A percentile compares a stretch with the other conserved stretches of the same genome.
Conservation (phyloP, 2,113 vertebrate species). For the Grammomys dolichurus region DNA sequence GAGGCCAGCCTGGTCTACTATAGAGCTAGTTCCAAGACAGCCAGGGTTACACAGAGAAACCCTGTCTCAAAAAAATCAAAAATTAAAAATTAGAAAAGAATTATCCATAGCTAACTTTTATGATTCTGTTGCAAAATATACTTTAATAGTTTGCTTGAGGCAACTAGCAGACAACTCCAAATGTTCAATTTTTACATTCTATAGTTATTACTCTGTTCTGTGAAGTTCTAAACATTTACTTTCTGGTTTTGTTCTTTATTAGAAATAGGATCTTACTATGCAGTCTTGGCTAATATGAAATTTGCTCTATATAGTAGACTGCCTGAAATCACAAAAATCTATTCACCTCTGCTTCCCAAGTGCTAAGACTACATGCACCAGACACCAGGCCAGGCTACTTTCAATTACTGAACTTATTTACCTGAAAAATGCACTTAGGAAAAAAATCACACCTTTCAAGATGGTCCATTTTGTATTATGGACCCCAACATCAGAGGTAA, state of each 20-base stretch:
- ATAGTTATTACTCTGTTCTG: conserved; percentile 18
- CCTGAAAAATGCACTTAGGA: conserved; percentile 22
- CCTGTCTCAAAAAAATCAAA: neutral
- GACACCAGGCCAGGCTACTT: neutral
- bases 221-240: conserved; percentile 45
- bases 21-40: neutral
- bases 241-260: conserved; percentile 4
- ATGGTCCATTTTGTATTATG: neutral
- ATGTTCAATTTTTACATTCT: conserved; percentile 22
- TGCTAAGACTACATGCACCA: neutral
- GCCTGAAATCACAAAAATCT: neutral
- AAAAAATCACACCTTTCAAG: neutral
- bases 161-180: conserved; percentile 34
- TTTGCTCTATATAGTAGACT: neutral
- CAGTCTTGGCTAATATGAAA: neutral
- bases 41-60: neutral
- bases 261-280: neutral
- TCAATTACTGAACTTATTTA: neutral
- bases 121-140: conserved; percentile 24
- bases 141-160: neutral
- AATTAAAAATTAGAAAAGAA: neutral
- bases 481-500: neutral
- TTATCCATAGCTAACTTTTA: neutral
- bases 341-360: neutral
- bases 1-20: neutral